These are phyloP conservation scores for Oreochromis spilurus DNA, from an alignment of 2,113 vertebrate genomes.

Conservation along the genomic window DNA sequence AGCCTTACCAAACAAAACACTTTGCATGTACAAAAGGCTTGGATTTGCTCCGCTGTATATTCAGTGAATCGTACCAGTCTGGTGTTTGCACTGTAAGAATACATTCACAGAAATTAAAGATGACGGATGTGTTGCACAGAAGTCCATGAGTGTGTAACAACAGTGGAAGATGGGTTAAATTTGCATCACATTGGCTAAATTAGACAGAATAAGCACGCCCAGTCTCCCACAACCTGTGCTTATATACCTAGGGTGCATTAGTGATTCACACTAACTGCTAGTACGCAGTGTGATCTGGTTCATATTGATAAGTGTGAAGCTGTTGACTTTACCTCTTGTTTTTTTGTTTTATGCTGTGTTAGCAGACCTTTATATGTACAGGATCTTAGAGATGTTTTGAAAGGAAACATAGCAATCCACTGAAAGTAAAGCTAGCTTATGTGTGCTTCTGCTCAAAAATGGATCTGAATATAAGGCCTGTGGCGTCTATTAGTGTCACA, in stretches of 20 bases:
- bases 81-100: not conserved
- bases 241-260: not conserved
- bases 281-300: not conserved
- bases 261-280: not conserved
- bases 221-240: not conserved
- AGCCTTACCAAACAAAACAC: not conserved
- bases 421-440: not conserved
- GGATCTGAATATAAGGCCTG: not conserved
- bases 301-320: not conserved
- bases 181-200: not conserved
- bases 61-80: not conserved
- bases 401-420: not conserved
- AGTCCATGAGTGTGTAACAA: not conserved
- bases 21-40: not conserved
- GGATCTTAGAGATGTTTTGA: not conserved
- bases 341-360: not conserved
- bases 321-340: not conserved
- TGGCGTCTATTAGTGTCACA: not conserved
- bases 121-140: not conserved
- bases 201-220: not conserved
- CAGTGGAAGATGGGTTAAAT: not conserved
- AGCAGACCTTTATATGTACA: not conserved
- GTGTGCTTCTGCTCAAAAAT: not conserved
- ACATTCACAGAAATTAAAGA: not conserved
- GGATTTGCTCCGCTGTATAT: not conserved